Evolutionary conservation across 2,888 invertebrate genomes (phyloP).

Genomic region (Mimumesa dahlbomi): DNA sequence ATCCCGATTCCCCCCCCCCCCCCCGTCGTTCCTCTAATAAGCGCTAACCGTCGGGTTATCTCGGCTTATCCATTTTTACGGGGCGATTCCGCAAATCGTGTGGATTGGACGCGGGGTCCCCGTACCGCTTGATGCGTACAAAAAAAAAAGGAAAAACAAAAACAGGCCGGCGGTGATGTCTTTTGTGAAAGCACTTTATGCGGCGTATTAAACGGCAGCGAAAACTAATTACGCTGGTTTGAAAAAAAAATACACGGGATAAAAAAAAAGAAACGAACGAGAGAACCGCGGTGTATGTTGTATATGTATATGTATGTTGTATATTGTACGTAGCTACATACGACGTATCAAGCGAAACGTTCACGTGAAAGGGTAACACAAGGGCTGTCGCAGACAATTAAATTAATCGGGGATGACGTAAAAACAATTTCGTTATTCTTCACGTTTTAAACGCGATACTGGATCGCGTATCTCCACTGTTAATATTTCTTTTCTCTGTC

Average conservation of each 20-base stretch:
- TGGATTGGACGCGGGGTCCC: background rate
- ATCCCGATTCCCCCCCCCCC: slow-evolving; percentile 39
- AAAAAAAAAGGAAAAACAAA: background rate
- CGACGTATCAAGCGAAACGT: background rate
- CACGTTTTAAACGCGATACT: background rate
- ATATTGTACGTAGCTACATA: too few relatives aligned
- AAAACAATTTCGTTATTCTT: background rate
- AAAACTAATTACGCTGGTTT: background rate
- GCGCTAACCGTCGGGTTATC: slow-evolving; percentile 18
- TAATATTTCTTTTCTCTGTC: background rate
- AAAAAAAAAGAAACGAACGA: too few relatives aligned
- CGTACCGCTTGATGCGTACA: background rate
- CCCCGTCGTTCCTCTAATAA: slow-evolving; percentile 31
- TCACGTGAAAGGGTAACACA: background rate
- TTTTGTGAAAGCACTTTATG: background rate
- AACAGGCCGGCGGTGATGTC: background rate
- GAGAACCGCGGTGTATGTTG: too few relatives aligned
- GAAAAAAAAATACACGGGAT: too few relatives aligned
- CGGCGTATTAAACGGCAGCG: background rate
- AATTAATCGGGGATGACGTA: background rate
- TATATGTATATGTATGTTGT: too few relatives aligned
- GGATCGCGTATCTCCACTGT: background rate
- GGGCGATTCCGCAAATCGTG: background rate
- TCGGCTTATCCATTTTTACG: slow-evolving; percentile 26
- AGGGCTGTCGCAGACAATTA: background rate